Evolutionary conservation across 2,888 invertebrate genomes (phyloP), one percentile per base, ranked within the genome.

Genomic region (Tubulanus polymorphus): DNA sequence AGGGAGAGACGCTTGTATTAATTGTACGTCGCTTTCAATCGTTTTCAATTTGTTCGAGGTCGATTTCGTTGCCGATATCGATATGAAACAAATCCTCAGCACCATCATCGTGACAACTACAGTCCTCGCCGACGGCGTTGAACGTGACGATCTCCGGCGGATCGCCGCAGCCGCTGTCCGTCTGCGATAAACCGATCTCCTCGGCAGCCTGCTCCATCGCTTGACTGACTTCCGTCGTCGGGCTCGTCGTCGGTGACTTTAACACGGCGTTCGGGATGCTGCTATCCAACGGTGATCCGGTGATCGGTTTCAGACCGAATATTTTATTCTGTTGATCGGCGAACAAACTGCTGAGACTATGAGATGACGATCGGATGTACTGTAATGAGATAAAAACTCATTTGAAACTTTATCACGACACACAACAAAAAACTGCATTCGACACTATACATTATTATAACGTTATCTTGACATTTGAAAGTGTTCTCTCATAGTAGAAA

Each of bases 11-110:
- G n/a, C n/a, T n/a, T n/a, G n/a, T n/a, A n/a, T n/a, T n/a, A n/a
- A n/a, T n/a, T n/a, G n/a, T n/a, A n/a, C n/a, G n/a, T n/a, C n/a
- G n/a, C n/a, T n/a, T n/a, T 65, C 60, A 73, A 58, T 73, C 69
- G 53, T 66, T 74, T 61, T 75, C 75, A 54, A 75, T 75, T 60
- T 73, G 70, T 52, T 74, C 72, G 27, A 75, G 58, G 65, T 75
- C 61, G 6, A 61, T 46, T n/a, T 61, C 61, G 47, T 52, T 57
- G 27, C 48, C 55, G 46, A 59, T 48, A 28, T 61, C 61, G 18
- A 61, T 48, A 30, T 56, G 54, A 60, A 73, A 74, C 55, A 73
- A 60, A 20, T 62, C 61, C 10, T 61, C 61, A 3, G 60, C 60
- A 2, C 63, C 62, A 10, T 50, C 54, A 49, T 49, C 55, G 57